A percentile compares a stretch with the other conserved stretches of the same genome.
These are phyloP conservation scores for Anarhynchus alexandrinus DNA, from an alignment of 2,113 vertebrate genomes.

Conservation along the genomic window DNA sequence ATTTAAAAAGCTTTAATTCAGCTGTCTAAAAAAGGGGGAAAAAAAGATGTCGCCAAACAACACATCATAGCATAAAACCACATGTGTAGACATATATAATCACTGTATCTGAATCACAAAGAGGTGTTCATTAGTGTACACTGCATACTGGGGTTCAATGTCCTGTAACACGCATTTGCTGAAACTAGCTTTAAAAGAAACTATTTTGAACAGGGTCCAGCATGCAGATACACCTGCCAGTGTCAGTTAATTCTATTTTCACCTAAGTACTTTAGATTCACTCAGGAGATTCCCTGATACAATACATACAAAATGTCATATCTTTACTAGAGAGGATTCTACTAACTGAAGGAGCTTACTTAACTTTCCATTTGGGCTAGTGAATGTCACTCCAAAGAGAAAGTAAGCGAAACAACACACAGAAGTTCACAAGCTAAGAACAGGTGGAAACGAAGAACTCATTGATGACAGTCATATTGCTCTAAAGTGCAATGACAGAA, in stretches of 20 bases:
- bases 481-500: neutral
- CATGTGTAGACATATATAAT: neutral
- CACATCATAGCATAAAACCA: neutral
- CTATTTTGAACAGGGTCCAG: too few relatives aligned
- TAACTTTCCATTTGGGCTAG: neutral
- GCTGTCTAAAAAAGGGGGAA: neutral
- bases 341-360: neutral
- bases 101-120: neutral
- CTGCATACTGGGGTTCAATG: neutral
- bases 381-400: neutral
- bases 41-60: accelerated
- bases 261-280: neutral
- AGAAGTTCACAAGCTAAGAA: neutral
- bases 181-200: neutral
- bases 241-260: neutral
- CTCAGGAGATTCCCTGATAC: neutral
- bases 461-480: neutral
- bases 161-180: neutral
- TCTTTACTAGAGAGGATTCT: neutral
- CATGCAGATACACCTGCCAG: neutral
- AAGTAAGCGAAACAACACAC: neutral
- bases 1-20: neutral
- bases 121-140: neutral
- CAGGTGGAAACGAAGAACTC: neutral
- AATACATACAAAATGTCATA: accelerated